Evolutionary conservation across 53 echinoderm and acorn worm species (phyloP).

Genomic region (Patiria pectinifera): DNA sequence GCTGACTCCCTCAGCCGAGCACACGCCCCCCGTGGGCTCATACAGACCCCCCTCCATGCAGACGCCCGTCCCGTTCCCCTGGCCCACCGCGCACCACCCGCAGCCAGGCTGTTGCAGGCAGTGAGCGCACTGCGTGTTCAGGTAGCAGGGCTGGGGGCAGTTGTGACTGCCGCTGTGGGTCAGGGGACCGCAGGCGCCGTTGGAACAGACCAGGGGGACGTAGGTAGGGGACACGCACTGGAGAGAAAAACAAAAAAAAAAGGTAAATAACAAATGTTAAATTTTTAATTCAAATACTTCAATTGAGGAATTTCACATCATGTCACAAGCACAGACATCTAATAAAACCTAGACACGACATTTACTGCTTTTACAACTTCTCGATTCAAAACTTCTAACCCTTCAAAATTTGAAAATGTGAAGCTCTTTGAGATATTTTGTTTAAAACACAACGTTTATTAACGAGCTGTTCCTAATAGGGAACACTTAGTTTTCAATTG

Average conservation of each 20-base stretch:
- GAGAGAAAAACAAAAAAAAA: background rate
- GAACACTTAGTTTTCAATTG: too few relatives aligned
- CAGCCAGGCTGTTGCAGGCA: conserved; percentile 85
- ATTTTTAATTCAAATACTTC: background rate
- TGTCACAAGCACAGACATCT: too few relatives aligned
- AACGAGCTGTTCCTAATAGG: too few relatives aligned
- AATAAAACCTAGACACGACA: too few relatives aligned
- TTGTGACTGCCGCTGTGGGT: conserved; percentile 52
- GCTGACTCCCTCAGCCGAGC: conserved; percentile 66
- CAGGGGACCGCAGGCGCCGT: conserved; percentile 86
- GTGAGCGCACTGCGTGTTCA: conserved; percentile 77
- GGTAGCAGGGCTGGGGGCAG: conserved; percentile 80
- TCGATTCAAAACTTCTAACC: too few relatives aligned
- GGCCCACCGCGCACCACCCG: conserved; percentile 92
- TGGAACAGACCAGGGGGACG: conserved; percentile 78
- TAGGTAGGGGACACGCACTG: conserved; percentile 90
- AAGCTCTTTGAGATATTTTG: too few relatives aligned
- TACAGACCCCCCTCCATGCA: conserved; percentile 88
- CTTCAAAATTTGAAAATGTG: too few relatives aligned
- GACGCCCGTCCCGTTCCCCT: conserved; percentile 81
- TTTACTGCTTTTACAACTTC: too few relatives aligned
- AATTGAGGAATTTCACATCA: too few relatives aligned
- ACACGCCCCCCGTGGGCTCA: conserved; percentile 75
- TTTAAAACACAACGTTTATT: too few relatives aligned
- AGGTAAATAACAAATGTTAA: background rate